Evolutionary conservation across 2,888 invertebrate genomes (phyloP).

Genomic region (Microdon myrmicae): DNA sequence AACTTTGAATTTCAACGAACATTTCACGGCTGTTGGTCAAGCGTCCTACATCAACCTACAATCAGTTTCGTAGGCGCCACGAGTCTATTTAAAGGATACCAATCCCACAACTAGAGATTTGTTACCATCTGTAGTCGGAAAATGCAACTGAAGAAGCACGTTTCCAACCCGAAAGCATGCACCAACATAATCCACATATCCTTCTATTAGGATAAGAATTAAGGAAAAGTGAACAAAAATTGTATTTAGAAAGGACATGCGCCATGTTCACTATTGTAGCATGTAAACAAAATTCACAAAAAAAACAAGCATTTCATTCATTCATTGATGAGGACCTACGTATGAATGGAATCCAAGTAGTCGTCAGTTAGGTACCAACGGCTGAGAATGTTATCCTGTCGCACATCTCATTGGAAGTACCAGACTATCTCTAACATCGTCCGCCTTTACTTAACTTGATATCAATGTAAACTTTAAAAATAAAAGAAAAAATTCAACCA

Average conservation of each 20-base stretch:
- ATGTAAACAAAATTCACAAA: constrained; percentile 34
- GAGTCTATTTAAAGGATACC: too few relatives aligned
- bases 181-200: constrained; percentile 44
- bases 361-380: background rate
- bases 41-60: too few relatives aligned
- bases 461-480: too few relatives aligned
- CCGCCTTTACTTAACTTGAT: constrained; percentile 8
- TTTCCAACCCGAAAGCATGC: constrained; percentile 45
- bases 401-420: constrained; percentile 2
- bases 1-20: too few relatives aligned
- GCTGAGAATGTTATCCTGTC: background rate
- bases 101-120: too few relatives aligned
- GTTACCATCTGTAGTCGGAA: too few relatives aligned
- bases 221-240: constrained; percentile 4
- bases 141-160: constrained; percentile 50
- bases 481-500: too few relatives aligned
- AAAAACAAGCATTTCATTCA: constrained; percentile 41
- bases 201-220: constrained; percentile 39
- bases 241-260: constrained; percentile 28
- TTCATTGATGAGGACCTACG: constrained; percentile 11
- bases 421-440: constrained; percentile 11
- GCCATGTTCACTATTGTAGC: constrained; percentile 23
- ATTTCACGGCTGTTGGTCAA: too few relatives aligned
- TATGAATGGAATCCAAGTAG: constrained; percentile 34
- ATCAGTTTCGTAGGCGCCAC: too few relatives aligned